phyloP scores from a whole-genome alignment of 2,797 vertebrate genomes.

The Poecilia picta region DNA sequence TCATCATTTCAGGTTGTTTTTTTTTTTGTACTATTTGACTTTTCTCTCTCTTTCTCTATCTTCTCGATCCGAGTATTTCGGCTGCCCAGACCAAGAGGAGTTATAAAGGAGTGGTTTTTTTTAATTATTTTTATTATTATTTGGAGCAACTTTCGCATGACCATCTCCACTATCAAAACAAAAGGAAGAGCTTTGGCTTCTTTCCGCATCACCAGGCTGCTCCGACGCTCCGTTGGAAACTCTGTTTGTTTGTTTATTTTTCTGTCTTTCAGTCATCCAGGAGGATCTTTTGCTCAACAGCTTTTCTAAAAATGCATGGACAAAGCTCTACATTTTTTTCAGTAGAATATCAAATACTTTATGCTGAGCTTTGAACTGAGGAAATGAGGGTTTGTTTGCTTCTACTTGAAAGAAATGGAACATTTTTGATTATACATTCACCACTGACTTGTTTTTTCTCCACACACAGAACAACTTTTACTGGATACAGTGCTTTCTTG shows the following conservation, averaged over 20 bases:
- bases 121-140: not conserved
- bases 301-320: slow-evolving; percentile 64
- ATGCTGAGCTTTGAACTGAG: slow-evolving; percentile 34
- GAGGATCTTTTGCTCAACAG: slow-evolving; percentile 34
- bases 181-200: slow-evolving; percentile 26
- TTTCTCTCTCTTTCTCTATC: slow-evolving; percentile 11
- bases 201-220: slow-evolving; percentile 30
- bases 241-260: slow-evolving; percentile 26
- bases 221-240: slow-evolving; percentile 42
- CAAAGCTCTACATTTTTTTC: slow-evolving; percentile 39
- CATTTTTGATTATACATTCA: slow-evolving; percentile 14
- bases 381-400: slow-evolving; percentile 37
- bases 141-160: slow-evolving; percentile 22
- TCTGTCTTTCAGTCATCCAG: slow-evolving; percentile 19
- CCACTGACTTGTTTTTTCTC: slow-evolving; percentile 12
- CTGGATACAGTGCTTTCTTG: slow-evolving; percentile 20
- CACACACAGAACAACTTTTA: slow-evolving; percentile 29
- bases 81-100: slow-evolving; percentile 25
- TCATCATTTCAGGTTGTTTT: slow-evolving; percentile 23
- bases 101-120: slow-evolving; percentile 9
- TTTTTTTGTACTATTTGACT: slow-evolving; percentile 10
- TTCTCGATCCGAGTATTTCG: slow-evolving; percentile 24
- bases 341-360: slow-evolving; percentile 24
- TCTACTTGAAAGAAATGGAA: slow-evolving; percentile 45
- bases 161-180: slow-evolving; percentile 20